phyloP scores from a whole-genome alignment of 2,113 vertebrate genomes.

The Lepisosteus osseus region DNA sequence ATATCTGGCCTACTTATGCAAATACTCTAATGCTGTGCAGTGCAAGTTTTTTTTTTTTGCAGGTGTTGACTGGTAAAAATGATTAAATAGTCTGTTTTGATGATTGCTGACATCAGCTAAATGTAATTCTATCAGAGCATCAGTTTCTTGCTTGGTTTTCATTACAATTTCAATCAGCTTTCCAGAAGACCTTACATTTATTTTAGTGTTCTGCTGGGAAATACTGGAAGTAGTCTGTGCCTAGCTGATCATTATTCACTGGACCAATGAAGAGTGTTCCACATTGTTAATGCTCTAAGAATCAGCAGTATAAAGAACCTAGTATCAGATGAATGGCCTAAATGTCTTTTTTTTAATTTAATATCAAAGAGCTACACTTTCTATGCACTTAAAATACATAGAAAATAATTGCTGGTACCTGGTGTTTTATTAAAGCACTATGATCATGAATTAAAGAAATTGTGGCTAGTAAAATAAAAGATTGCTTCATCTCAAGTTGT shows the following conservation, averaged over 20 bases:
- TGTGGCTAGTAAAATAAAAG: no score
- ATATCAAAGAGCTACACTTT: not conserved
- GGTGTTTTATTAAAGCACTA: no score
- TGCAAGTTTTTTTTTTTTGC: not conserved
- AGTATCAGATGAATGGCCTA: slow-evolving; percentile 43
- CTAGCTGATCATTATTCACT: slow-evolving; percentile 36
- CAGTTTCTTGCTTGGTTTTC: slow-evolving; percentile 52
- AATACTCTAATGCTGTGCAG: slow-evolving; percentile 30
- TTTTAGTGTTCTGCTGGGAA: slow-evolving; percentile 50
- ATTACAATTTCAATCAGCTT: slow-evolving; percentile 47
- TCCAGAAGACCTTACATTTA: slow-evolving; percentile 54
- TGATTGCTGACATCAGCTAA: slow-evolving; percentile 57
- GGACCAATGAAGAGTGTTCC: slow-evolving; percentile 21
- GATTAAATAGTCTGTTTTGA: slow-evolving; percentile 38
- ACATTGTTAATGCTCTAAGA: slow-evolving; percentile 2
- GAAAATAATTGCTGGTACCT: not conserved
- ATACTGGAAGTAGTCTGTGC: slow-evolving; percentile 36
- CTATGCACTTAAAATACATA: not conserved
- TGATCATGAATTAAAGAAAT: no score
- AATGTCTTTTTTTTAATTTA: slow-evolving; percentile 22
- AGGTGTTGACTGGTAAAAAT: slow-evolving; percentile 60
- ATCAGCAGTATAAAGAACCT: slow-evolving; percentile 16
- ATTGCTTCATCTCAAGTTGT: no score
- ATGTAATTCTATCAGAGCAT: slow-evolving; percentile 51
- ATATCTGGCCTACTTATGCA: slow-evolving; percentile 8